Conservation (phyloP, 2,113 vertebrate species). For the Nesogale talazaci region DNA sequence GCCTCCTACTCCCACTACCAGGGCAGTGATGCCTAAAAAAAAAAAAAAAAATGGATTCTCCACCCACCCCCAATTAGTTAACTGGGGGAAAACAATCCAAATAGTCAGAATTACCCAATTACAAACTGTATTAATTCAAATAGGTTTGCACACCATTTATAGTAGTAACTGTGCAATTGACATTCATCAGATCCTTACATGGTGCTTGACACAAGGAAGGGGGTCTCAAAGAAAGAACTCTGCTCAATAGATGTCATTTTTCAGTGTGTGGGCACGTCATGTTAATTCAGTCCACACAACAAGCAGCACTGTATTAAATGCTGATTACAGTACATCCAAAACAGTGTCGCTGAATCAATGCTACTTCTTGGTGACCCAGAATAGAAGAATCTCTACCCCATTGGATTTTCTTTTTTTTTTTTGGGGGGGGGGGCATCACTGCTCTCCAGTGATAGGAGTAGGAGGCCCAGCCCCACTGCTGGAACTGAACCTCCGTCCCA, state of each 20-base stretch:
- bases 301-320: not conserved
- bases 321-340: not conserved
- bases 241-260: not conserved
- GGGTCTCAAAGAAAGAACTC: constrained; percentile 6
- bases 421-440: too few species aligned
- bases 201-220: constrained; percentile 2
- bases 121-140: constrained; percentile 3
- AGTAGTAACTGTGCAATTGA: not conserved
- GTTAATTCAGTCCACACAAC: not conserved
- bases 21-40: too few species aligned
- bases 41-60: constrained; percentile 76
- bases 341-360: not conserved
- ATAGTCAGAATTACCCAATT: not conserved
- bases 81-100: constrained; percentile 25
- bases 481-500: too few species aligned
- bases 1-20: too few species aligned
- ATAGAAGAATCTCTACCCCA: not conserved
- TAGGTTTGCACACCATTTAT: not conserved
- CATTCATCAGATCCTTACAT: not conserved
- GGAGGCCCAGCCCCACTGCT: too few species aligned
- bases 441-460: too few species aligned
- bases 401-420: not conserved
- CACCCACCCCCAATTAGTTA: constrained; percentile 18
- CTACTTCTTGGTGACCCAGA: not conserved
- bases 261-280: not conserved